Evolutionary conservation across 1,140 invertebrate species (phyloP).

Genomic region (Epicauta chinensis): DNA sequence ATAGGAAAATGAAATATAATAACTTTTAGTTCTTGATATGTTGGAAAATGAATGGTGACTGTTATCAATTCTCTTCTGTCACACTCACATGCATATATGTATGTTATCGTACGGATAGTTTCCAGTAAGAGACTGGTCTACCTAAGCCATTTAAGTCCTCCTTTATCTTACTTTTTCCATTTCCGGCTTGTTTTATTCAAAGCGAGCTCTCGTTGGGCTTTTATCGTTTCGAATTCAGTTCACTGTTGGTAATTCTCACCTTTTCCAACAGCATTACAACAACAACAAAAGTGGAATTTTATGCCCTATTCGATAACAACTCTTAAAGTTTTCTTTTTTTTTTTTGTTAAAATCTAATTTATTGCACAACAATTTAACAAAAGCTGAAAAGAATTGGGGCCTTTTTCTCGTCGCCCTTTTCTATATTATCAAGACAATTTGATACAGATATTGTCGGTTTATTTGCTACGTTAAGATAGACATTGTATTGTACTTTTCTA

Average conservation of each 20-base stretch:
- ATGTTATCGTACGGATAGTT: conserved; percentile 9
- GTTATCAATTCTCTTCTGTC: conserved; percentile 9
- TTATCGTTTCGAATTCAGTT: conserved; percentile 18
- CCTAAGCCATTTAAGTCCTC: conserved; percentile 19
- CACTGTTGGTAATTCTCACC: conserved; percentile 15
- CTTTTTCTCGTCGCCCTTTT: neutral
- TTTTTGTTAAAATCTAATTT: neutral
- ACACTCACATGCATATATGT: conserved; percentile 21
- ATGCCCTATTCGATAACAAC: neutral
- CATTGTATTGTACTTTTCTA: no score
- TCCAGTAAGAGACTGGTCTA: conserved; percentile 3
- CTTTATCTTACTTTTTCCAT: conserved; percentile 27
- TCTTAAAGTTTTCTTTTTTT: neutral
- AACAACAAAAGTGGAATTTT: neutral
- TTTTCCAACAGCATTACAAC: conserved; percentile 3
- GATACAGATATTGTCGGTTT: no score
- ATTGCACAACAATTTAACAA: neutral
- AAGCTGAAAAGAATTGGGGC: no score
- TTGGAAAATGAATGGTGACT: no score
- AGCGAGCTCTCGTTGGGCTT: conserved; percentile 17
- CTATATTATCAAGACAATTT: neutral
- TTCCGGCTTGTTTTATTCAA: conserved; percentile 27
- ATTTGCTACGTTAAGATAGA: no score
- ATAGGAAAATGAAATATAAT: no score
- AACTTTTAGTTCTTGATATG: no score